Percentiles rank a stretch among this genome's conserved stretches.
phyloP scores from a whole-genome alignment of 2,888 invertebrate genomes.

The Mythimna ferrago region DNA sequence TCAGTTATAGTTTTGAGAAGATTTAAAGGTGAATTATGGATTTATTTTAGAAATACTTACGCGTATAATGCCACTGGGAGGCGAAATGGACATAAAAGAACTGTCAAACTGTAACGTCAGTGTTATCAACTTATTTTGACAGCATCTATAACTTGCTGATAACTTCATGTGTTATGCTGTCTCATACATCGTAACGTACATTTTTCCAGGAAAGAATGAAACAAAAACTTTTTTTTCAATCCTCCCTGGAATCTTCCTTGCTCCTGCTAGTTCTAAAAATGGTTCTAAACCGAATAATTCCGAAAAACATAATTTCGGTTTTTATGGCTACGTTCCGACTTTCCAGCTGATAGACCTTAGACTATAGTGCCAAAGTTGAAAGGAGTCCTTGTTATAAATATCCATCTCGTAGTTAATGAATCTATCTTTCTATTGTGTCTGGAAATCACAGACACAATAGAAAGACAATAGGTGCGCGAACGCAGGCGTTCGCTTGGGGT shows the following conservation, averaged over 20 bases:
- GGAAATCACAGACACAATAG: no score
- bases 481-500: no score
- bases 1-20: not conserved
- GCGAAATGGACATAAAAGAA: conserved; percentile 84
- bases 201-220: conserved; percentile 1
- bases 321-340: no score
- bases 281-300: not conserved
- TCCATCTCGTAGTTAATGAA: no score
- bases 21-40: conserved; percentile 70
- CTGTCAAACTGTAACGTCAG: conserved; percentile 70
- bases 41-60: conserved; percentile 89
- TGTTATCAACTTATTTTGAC: conserved; percentile 54
- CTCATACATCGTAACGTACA: not conserved
- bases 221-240: not conserved
- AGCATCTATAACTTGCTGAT: conserved; percentile 10
- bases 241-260: no score
- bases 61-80: conserved; percentile 95
- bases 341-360: no score
- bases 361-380: no score
- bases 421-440: no score
- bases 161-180: conserved; percentile 24
- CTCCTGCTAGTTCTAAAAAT: no score
- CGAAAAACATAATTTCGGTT: not conserved
- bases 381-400: no score
- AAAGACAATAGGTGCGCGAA: no score